Conservation (phyloP, 2,797 vertebrate species). For the Neostethus bicornis region DNA sequence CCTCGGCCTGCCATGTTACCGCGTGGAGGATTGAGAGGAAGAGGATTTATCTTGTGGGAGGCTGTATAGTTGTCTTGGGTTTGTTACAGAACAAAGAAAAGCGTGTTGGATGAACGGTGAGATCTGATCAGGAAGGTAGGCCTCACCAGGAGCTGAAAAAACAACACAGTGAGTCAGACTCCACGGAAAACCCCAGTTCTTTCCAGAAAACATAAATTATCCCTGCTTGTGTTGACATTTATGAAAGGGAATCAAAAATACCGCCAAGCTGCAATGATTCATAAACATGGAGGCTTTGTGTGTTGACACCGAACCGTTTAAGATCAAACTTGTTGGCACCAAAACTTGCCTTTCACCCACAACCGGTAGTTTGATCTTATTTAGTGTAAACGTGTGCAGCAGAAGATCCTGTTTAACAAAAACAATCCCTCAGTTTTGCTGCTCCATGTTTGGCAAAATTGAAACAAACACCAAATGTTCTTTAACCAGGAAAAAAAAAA, state of each 20-base stretch:
- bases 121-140: slow-evolving; percentile 45
- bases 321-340: slow-evolving; percentile 25
- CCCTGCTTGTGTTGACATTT: slow-evolving; percentile 1
- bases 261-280: background rate
- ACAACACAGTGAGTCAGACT: slow-evolving; percentile 16
- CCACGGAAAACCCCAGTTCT: background rate
- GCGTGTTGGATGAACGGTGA: slow-evolving; percentile 9
- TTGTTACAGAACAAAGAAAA: slow-evolving; percentile 27
- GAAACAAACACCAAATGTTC: background rate
- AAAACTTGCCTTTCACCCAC: slow-evolving; percentile 17
- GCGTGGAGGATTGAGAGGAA: slow-evolving; percentile 31
- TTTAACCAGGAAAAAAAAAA: background rate
- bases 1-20: slow-evolving; percentile 92
- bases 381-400: slow-evolving; percentile 39
- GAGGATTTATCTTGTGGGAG: slow-evolving; percentile 24
- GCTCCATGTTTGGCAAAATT: too few species aligned
- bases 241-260: background rate
- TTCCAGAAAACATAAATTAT: slow-evolving; percentile 1
- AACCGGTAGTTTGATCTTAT: slow-evolving; percentile 26
- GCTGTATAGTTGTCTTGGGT: slow-evolving; percentile 24
- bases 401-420: too few species aligned
- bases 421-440: too few species aligned
- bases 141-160: slow-evolving; percentile 71
- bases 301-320: background rate
- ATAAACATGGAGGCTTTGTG: background rate